Conservation (phyloP, 1,140 invertebrate genomes). For the Antheraea pernyi region DNA sequence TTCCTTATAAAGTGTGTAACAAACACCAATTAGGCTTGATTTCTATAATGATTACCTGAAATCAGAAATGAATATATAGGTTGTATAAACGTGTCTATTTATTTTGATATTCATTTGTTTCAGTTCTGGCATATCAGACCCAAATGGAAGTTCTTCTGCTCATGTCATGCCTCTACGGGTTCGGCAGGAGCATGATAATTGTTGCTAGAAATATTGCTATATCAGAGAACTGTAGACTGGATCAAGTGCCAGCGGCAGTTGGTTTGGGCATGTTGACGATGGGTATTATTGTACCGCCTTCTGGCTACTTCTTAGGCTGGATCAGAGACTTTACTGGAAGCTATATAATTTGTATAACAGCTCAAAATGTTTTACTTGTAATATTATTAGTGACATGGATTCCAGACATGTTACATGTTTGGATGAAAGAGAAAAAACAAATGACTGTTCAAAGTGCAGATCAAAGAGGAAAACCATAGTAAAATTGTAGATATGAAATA, state of each 20-base stretch:
- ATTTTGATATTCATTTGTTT: conserved; percentile 17
- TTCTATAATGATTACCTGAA: too few species aligned
- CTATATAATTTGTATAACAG: conserved; percentile 82
- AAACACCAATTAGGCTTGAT: too few species aligned
- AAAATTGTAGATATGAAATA: background rate
- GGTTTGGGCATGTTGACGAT: conserved; percentile 87
- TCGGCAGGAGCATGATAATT: conserved; percentile 83
- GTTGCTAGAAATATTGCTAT: conserved; percentile 86
- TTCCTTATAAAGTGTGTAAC: too few species aligned
- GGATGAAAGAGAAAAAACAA: conserved; percentile 43
- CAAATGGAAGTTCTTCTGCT: conserved; percentile 63
- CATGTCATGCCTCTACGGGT: conserved; percentile 80
- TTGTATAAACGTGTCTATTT: too few species aligned
- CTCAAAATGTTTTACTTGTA: conserved; percentile 80
- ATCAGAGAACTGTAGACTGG: conserved; percentile 81
- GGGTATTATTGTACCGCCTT: conserved; percentile 82
- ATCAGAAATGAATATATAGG: too few species aligned
- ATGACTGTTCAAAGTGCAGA: background rate
- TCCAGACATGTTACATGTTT: conserved; percentile 74
- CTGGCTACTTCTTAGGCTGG: conserved; percentile 85
- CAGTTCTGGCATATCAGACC: conserved; percentile 79
- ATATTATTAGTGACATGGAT: conserved; percentile 81
- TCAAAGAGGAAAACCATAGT: background rate
- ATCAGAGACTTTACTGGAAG: conserved; percentile 82
- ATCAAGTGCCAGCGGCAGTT: conserved; percentile 82